Evolutionary conservation across 2,797 vertebrate species (phyloP).

Genomic region (Spatula versicolor): DNA sequence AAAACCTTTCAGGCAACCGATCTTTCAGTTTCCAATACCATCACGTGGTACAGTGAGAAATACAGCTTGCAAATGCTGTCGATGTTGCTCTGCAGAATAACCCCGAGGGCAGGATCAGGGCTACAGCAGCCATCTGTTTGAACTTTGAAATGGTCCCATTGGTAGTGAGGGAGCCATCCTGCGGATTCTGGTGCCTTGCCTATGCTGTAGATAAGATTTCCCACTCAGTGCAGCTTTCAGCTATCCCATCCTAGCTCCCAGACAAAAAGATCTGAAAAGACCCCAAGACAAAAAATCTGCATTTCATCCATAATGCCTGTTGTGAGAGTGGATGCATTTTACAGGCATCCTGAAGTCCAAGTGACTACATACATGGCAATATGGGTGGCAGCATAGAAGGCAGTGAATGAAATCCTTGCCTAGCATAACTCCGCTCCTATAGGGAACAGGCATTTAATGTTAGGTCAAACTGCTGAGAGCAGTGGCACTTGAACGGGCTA

Average conservation of each 20-base stretch:
- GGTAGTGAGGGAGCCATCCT: not conserved
- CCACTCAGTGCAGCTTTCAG: not conserved
- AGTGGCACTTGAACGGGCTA: not conserved
- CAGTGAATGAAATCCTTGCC: not conserved
- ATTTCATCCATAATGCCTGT: not conserved
- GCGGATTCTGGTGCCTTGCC: not conserved
- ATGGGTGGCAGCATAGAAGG: not conserved
- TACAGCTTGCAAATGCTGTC: conserved; percentile 12
- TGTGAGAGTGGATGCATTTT: not conserved
- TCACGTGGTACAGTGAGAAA: not conserved
- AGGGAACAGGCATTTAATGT: not conserved
- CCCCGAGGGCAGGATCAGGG: conserved; percentile 40
- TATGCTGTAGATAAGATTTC: not conserved
- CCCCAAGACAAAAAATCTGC: fast-evolving
- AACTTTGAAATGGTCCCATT: not conserved
- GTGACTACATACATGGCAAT: not conserved
- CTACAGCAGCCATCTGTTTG: conserved; percentile 44
- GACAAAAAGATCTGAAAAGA: not conserved
- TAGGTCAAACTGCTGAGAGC: not conserved
- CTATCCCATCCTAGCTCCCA: not conserved
- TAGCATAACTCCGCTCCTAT: not conserved
- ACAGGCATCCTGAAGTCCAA: not conserved
- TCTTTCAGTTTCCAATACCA: not conserved
- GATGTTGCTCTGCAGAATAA: conserved; percentile 27
- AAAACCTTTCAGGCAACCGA: conserved; percentile 39